Evolutionary conservation across 2,888 invertebrate genomes (phyloP), one percentile per base, ranked within the genome.

Genomic region (Suillia variegata): DNA sequence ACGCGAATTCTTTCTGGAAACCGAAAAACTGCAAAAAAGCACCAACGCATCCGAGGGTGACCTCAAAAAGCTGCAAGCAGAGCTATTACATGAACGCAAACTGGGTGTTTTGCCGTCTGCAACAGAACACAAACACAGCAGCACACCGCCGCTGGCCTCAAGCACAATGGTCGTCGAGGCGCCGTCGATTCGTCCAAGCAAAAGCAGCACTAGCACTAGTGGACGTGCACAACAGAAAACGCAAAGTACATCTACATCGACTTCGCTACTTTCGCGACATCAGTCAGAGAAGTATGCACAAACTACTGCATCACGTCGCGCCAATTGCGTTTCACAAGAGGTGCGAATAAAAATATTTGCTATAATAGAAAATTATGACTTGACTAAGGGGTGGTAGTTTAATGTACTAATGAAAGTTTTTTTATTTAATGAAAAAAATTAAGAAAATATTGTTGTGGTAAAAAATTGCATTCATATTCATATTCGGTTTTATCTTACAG

Each of bases 111-210:
- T 61, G 13, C 13, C 8, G 20, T 6, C 21, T 26, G 2, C 34
- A 8, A 22, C 5, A 17, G 1, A 21, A 10, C 22, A 53, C 31
- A 26, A 56, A n/a, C 33, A 50, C 1, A n/a, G 45, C 4, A 57
- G 26, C 22, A 63, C 67, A 1, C 65, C 68, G 1, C 77, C 79
- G 1, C 61, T 78, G 24, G 78, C 78, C 8, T 75, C 74, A 12
- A 78, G 78, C 52, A 78, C 78, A 1, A 67, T 77, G 24, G 64
- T 72, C n/a, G 64, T 72, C n/a, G 65, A 66, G 31, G 26, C 18
- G 12, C 15, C 18, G n/a, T 21, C 45, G 18, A 8, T 6, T 3
- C 13, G 53, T 20, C 42, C 0, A 10, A 48, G 8, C 17, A 3
- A 22, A 5, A 17, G 21, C 8, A 3, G 6, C 1, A 6, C 13